Conservation (phyloP, 2,113 vertebrate genomes). For the Aspidoscelis tigris region DNA sequence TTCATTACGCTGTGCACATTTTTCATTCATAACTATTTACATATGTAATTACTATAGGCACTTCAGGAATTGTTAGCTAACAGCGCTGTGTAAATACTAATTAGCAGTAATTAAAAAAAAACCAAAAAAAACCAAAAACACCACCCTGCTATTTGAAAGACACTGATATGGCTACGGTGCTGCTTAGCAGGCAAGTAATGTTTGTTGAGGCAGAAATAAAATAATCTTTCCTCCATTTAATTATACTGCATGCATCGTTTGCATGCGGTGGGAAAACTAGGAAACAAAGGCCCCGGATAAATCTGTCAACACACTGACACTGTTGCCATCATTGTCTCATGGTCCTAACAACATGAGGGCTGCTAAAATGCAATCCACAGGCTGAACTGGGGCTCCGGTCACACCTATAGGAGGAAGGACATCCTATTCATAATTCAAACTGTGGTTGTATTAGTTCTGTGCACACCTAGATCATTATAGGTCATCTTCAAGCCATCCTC, state of each 20-base stretch:
- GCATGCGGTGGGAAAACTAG: conserved; percentile 37
- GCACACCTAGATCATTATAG: too few relatives aligned
- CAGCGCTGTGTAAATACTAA: conserved; percentile 86
- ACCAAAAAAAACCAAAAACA: neutral
- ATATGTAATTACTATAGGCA: conserved; percentile 79
- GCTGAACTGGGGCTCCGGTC: too few relatives aligned
- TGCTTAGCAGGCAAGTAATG: conserved; percentile 67
- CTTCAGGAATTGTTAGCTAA: conserved; percentile 80
- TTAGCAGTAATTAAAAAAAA: conserved; percentile 86
- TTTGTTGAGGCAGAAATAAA: conserved; percentile 64
- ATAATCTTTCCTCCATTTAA: conserved; percentile 68
- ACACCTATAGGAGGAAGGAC: too few relatives aligned
- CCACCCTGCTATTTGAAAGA: conserved; percentile 74
- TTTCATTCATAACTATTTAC: conserved; percentile 74
- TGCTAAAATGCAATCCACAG: too few relatives aligned
- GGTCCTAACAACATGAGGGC: too few relatives aligned
- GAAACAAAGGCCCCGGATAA: neutral
- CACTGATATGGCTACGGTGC: conserved; percentile 75
- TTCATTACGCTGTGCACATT: conserved; percentile 59
- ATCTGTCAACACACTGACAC: too few relatives aligned
- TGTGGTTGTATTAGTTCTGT: too few relatives aligned
- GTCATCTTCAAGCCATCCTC: too few relatives aligned
- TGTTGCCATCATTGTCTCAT: too few relatives aligned
- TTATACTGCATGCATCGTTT: conserved; percentile 63
- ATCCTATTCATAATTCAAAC: too few relatives aligned